A percentile compares a stretch with the other conserved stretches of the same genome.
These are phyloP conservation scores for Pomacea canaliculata DNA, from an alignment of 2,888 invertebrate species.

Conservation along the genomic window DNA sequence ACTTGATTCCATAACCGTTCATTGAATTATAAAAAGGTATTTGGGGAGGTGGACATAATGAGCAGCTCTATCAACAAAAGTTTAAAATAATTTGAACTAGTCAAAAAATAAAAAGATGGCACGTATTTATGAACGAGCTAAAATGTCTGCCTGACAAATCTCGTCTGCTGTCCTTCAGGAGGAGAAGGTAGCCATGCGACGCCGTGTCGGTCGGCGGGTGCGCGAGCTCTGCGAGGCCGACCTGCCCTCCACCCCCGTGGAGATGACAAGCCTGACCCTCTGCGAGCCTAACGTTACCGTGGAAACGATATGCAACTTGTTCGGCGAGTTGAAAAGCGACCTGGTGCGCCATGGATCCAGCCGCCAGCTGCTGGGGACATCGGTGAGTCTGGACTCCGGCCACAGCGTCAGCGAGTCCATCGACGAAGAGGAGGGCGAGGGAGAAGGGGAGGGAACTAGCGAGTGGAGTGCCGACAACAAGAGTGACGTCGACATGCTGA, in stretches of 20 bases:
- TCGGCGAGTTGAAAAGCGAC: conserved; percentile 47
- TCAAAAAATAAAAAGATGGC: no score
- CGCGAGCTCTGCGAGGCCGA: conserved; percentile 56
- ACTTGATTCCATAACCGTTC: no score
- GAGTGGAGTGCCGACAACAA: conserved; percentile 12
- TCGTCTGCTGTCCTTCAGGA: conserved; percentile 31
- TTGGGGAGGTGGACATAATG: no score
- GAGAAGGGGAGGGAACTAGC: conserved; percentile 2
- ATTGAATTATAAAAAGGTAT: no score
- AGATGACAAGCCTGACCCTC: conserved; percentile 34
- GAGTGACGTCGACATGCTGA: conserved; percentile 49
- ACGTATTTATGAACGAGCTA: no score
- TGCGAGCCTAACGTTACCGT: conserved; percentile 52
- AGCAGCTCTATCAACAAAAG: no score
- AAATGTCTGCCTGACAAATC: no score
- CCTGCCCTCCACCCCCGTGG: conserved; percentile 31
- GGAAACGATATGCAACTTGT: conserved; percentile 58
- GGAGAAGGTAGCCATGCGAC: conserved; percentile 59
- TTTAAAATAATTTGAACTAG: no score
- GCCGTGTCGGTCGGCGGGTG: conserved; percentile 55
- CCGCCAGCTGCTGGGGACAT: background rate
- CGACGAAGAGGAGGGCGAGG: conserved; percentile 29
- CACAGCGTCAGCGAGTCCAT: conserved; percentile 38
- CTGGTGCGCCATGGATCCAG: background rate
- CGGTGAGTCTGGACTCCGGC: conserved; percentile 37